Evolutionary conservation across 2,797 vertebrate species (phyloP).

Genomic region (Tolypeutes matacus): DNA sequence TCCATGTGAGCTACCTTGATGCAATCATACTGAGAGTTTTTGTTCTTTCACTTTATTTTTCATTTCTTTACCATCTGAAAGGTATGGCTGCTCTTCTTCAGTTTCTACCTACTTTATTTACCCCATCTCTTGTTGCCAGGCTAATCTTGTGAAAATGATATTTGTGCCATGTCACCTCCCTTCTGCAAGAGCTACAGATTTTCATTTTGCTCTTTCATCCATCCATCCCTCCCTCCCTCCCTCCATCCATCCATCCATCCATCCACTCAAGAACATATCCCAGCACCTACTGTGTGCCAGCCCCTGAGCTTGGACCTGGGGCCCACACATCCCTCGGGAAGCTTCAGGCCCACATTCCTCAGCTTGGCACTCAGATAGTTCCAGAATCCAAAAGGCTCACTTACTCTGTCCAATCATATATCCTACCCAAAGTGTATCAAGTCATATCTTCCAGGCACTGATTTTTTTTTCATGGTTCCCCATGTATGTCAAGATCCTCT

Average conservation of each 20-base stretch:
- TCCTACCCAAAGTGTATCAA: slow-evolving; percentile 29
- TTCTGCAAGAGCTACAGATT: neutral
- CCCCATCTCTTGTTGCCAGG: neutral
- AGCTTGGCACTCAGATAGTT: neutral
- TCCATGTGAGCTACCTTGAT: neutral
- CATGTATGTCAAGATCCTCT: too few relatives aligned
- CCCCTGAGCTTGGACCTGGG: too few relatives aligned
- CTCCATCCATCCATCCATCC: too few relatives aligned
- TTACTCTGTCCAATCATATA: neutral
- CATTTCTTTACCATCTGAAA: neutral
- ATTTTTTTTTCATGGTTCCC: neutral
- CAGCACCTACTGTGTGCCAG: too few relatives aligned
- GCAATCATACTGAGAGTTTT: neutral
- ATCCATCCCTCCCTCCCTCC: too few relatives aligned
- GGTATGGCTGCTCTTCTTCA: neutral
- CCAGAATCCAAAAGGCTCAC: slow-evolving; percentile 7
- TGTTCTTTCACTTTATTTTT: neutral
- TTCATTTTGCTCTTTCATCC: neutral
- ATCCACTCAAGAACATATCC: too few relatives aligned
- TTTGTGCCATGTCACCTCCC: neutral
- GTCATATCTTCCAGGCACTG: neutral
- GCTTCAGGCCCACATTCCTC: neutral
- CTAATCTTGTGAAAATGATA: neutral
- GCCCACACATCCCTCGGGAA: neutral
- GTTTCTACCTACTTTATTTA: neutral